Conservation (phyloP, 2,888 invertebrate species). For the Encarsia formosa region DNA sequence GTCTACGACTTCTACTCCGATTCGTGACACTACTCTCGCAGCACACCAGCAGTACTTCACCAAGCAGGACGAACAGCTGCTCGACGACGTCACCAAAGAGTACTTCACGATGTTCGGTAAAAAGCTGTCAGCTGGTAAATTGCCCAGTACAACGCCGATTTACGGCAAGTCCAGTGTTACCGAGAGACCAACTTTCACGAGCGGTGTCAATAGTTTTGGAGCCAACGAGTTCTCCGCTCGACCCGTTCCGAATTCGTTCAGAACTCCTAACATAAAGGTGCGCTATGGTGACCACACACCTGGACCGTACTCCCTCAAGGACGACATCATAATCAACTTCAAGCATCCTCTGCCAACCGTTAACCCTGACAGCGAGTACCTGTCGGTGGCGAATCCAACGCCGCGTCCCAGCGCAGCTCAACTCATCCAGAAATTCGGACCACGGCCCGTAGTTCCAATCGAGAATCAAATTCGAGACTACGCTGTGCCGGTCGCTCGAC, state of each 20-base stretch:
- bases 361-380: slow-evolving; percentile 66
- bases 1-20: slow-evolving; percentile 43
- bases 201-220: slow-evolving; percentile 32
- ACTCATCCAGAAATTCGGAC: neutral
- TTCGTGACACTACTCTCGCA: slow-evolving; percentile 55
- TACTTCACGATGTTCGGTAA: slow-evolving; percentile 72
- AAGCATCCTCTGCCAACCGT: slow-evolving; percentile 63
- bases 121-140: slow-evolving; percentile 57
- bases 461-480: neutral
- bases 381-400: slow-evolving; percentile 49
- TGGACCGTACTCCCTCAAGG: slow-evolving; percentile 55
- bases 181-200: slow-evolving; percentile 39
- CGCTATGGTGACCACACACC: slow-evolving; percentile 54
- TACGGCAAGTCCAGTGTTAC: slow-evolving; percentile 41
- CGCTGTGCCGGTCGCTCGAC: neutral
- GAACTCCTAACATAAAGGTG: slow-evolving; percentile 53
- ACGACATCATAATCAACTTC: slow-evolving; percentile 70
- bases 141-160: slow-evolving; percentile 51
- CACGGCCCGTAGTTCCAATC: neutral
- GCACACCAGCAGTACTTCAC: slow-evolving; percentile 65
- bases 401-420: slow-evolving; percentile 28
- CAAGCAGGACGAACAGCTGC: slow-evolving; percentile 62
- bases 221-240: too few relatives aligned
- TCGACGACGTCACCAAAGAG: slow-evolving; percentile 71
- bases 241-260: slow-evolving; percentile 24